phyloP scores from a whole-genome alignment of 2,113 vertebrate species.

The Austrofundulus limnaeus region DNA sequence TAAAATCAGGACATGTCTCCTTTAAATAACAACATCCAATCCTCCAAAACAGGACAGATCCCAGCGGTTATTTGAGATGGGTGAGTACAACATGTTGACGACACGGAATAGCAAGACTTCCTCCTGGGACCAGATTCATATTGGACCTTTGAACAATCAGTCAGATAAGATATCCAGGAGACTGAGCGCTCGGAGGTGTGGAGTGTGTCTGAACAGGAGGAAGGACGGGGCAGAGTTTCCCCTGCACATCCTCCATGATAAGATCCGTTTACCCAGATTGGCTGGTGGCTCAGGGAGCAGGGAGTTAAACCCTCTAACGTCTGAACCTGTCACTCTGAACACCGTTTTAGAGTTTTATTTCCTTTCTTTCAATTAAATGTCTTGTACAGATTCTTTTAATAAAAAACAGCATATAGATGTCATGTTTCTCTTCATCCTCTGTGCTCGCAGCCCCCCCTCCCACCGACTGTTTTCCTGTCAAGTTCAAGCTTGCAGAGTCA shows the following conservation, averaged over 20 bases:
- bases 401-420: neutral
- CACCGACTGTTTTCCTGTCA: constrained; percentile 63
- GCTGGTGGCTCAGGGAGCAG: constrained; percentile 20
- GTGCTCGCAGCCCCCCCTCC: constrained; percentile 32
- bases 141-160: constrained; percentile 21
- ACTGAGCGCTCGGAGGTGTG: constrained; percentile 44
- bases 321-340: neutral
- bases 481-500: constrained; percentile 71
- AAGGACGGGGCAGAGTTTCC: constrained; percentile 72
- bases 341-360: no score
- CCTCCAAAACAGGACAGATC: no score
- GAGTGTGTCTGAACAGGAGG: constrained; percentile 55
- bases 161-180: constrained; percentile 55
- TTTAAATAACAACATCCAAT: no score
- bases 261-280: constrained; percentile 57
- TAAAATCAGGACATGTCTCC: no score
- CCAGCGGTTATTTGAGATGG: no score
- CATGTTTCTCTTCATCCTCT: constrained; percentile 12
- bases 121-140: constrained; percentile 27
- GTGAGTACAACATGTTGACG: neutral
- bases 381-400: no score
- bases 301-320: constrained; percentile 15
- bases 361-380: no score
- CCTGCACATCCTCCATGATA: constrained; percentile 69
- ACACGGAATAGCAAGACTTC: constrained; percentile 19